Evolutionary conservation across 2,113 vertebrate genomes (phyloP), one percentile per base, ranked within the genome.

Genomic region (Peromyscus polionotus): DNA sequence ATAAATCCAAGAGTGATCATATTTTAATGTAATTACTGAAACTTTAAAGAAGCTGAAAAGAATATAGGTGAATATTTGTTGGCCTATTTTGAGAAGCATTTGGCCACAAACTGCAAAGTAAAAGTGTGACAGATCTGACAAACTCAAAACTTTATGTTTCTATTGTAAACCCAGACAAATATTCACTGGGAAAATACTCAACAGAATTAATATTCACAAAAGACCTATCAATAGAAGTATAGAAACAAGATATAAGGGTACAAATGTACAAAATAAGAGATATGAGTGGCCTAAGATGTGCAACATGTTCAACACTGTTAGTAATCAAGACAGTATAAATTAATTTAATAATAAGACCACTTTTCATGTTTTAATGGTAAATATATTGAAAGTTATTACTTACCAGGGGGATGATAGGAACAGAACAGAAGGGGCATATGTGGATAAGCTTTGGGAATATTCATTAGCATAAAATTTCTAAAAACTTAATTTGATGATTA

Each of bases 391-490:
- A 88, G 85, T 81, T 89, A 90, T 70, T 57, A 54, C 84, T 90
- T 86, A 81, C 12, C 86, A 83, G 36, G 0, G 6, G 33, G 24
- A 92, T 24, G 59, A 5, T n/a, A 5, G 31, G 6, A 85, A 7
- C 54, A 0, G 10, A 65, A 91, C 24, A 42, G 57, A 84, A n/a
- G 54, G 26, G 13, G 24, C 24, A 28, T 7, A 26, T 17, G 1
- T 45, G 22, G 14, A 31, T 84, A 45, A 17, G 22, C 54, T 67
- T 88, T 94, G 51, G 33, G 14, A 88, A 9, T 80, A 3, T 67
- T 80, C 94, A 91, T 6, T 94, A 65, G 16, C 26, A 70, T 86
- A 92, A 90, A 96, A 95, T 96, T 92, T 96, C 59, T 61, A 91
- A 61, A 61, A 93, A 20, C 2, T 14, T 79, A 80, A 67, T 85